These are phyloP conservation scores for Agapetus fuscipes DNA, from an alignment of 2,888 invertebrate genomes.

Conservation along the genomic window DNA sequence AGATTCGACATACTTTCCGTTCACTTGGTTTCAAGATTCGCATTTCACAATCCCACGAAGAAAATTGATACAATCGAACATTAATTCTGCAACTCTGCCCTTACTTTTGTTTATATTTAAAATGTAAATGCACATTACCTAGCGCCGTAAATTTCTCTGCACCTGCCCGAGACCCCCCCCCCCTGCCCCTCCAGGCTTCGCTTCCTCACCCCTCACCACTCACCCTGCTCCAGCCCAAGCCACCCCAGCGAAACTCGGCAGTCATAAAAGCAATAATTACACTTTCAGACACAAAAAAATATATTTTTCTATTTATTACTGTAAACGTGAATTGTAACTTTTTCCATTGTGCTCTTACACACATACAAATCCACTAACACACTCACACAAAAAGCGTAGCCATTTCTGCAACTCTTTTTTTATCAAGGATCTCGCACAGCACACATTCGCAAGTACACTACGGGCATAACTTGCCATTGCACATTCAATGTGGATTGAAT, in stretches of 20 bases:
- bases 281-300: conserved; percentile 12
- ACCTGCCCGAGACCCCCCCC: conserved; percentile 1
- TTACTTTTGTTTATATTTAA: background rate
- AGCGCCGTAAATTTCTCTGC: conserved; percentile 1
- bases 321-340: conserved; percentile 1
- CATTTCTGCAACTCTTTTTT: too few relatives aligned
- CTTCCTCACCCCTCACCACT: background rate
- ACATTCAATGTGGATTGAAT: too few relatives aligned
- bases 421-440: too few relatives aligned
- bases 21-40: too few relatives aligned
- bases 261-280: conserved; percentile 14
- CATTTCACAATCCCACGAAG: too few relatives aligned
- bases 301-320: conserved; percentile 11
- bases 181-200: background rate
- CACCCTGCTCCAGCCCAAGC: background rate
- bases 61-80: too few relatives aligned
- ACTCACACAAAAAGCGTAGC: too few relatives aligned
- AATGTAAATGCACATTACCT: conserved; percentile 2
- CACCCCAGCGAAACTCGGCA: background rate
- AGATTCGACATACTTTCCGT: too few relatives aligned
- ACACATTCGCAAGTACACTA: too few relatives aligned
- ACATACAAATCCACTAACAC: too few relatives aligned
- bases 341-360: background rate
- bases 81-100: too few relatives aligned
- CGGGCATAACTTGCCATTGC: too few relatives aligned